Evolutionary conservation across 2,888 invertebrate genomes (phyloP), one percentile per base, ranked within the genome.

Genomic region (Prenolepis imparis): DNA sequence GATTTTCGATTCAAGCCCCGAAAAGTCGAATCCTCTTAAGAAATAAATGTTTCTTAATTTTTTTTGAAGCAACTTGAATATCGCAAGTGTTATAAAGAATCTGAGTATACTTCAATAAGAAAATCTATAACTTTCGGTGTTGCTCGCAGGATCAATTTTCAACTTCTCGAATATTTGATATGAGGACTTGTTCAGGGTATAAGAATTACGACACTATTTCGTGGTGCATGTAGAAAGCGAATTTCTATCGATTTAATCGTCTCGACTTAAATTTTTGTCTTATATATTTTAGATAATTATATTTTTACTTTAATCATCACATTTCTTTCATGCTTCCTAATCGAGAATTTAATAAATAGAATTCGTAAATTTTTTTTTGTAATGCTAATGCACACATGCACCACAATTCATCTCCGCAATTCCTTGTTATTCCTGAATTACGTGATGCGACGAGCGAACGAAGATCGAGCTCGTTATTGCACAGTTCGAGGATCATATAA

Each of bases 401-500:
- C n/a, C 81, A 70, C 77, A n/a, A 59, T 59, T 57, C 77, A n/a
- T 61, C 39, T 66, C 21, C 88, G 32, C 28, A 28, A 28, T 28
- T 28, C 28, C 48, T 24, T 44, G 73, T 74, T 24, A 28, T 32
- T n/a, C n/a, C 32, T 57, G 44, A 32, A 59, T 32, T 55, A 64
- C n/a, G 63, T 74, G 77, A 77, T 11, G 55, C 32, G 32, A 64
- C 78, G 63, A 83, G 84, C 55, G 72, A 85, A 32, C 61, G 28
- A 74, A 72, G 67, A 84, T 87, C 86, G 85, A 77, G 83, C 87
- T 68, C 83, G 77, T 85, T 89, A 89, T 89, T 89, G 89, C 89
- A 89, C 89, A 85, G 77, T 86, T 88, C 73, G 72, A 89, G 28
- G 84, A 86, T 89, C 86, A 89, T 84, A 87, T 88, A 89, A 89